Conservation (phyloP, 1,140 invertebrate species). For the Mya arenaria region DNA sequence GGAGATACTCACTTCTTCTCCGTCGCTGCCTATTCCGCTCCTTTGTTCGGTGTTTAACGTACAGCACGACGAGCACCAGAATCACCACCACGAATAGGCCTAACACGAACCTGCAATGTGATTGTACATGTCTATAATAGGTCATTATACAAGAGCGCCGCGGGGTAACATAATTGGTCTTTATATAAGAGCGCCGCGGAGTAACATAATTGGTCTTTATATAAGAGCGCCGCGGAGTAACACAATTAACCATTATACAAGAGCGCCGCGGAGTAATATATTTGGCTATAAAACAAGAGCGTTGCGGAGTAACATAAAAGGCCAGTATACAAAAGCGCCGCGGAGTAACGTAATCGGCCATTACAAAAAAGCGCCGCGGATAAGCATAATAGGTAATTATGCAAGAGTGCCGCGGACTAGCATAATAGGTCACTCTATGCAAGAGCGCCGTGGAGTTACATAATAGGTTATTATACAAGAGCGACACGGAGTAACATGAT, state of each 20-base stretch:
- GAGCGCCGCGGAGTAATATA: neutral
- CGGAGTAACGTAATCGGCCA: no score
- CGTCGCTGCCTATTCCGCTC: slow-evolving; percentile 38
- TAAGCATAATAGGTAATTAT: no score
- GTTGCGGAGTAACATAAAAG: no score
- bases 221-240: neutral
- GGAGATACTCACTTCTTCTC: slow-evolving; percentile 24
- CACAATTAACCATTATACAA: neutral
- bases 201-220: neutral
- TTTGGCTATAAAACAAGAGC: neutral
- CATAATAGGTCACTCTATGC: no score
- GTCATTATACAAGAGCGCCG: no score
- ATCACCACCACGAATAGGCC: slow-evolving; percentile 44
- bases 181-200: neutral
- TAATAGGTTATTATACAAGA: no score
- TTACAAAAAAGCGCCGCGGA: no score
- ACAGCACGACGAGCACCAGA: slow-evolving; percentile 37
- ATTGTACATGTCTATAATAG: neutral
- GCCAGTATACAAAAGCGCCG: no score
- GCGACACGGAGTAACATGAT: no score
- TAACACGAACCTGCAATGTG: slow-evolving; percentile 40
- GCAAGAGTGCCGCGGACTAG: no score
- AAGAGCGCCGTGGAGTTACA: no score
- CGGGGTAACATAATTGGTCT: neutral
- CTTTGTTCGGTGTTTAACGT: slow-evolving; percentile 51